These are phyloP conservation scores for Opisthograptis luteolata DNA, from an alignment of 2,888 invertebrate species.

Conservation along the genomic window DNA sequence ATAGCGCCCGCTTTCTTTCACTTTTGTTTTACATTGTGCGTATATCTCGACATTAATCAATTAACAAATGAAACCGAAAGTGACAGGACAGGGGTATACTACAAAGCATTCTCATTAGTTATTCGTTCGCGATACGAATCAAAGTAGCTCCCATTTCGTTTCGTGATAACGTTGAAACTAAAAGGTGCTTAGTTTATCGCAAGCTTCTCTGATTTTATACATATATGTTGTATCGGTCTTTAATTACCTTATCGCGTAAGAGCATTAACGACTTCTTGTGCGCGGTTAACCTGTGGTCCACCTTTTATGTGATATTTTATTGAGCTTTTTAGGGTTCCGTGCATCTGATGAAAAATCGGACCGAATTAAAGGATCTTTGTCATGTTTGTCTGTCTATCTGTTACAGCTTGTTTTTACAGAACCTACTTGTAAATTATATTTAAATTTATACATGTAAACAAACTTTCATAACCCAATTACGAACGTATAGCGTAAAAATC, in stretches of 20 bases:
- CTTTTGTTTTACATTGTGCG: slow-evolving; percentile 30
- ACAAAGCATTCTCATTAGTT: slow-evolving; percentile 46
- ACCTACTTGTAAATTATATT: no score
- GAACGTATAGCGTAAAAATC: no score
- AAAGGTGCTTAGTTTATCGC: slow-evolving; percentile 29
- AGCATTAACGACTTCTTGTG: slow-evolving; percentile 16
- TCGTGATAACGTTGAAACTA: slow-evolving; percentile 23
- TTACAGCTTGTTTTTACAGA: no score
- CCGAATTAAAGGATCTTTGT: no score
- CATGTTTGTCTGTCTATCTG: no score
- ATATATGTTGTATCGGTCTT: slow-evolving; percentile 21
- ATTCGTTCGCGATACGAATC: slow-evolving; percentile 33
- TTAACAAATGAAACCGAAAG: slow-evolving; percentile 71
- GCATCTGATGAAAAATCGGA: no score
- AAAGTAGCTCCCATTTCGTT: slow-evolving; percentile 27
- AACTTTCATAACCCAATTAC: no score
- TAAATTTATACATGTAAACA: no score
- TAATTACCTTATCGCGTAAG: slow-evolving; percentile 33
- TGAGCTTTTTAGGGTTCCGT: slow-evolving; percentile 6
- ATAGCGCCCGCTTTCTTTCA: slow-evolving; percentile 36
- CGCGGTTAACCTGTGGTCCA: slow-evolving; percentile 16
- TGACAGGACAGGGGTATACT: slow-evolving; percentile 40
- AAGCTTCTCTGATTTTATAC: slow-evolving; percentile 9
- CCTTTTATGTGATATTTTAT: slow-evolving; percentile 12
- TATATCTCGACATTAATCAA: slow-evolving; percentile 70